A percentile compares a stretch with the other conserved stretches of the same genome.
Evolutionary conservation across 2,113 vertebrate genomes (phyloP).

Genomic region (Oncorhynchus masou): DNA sequence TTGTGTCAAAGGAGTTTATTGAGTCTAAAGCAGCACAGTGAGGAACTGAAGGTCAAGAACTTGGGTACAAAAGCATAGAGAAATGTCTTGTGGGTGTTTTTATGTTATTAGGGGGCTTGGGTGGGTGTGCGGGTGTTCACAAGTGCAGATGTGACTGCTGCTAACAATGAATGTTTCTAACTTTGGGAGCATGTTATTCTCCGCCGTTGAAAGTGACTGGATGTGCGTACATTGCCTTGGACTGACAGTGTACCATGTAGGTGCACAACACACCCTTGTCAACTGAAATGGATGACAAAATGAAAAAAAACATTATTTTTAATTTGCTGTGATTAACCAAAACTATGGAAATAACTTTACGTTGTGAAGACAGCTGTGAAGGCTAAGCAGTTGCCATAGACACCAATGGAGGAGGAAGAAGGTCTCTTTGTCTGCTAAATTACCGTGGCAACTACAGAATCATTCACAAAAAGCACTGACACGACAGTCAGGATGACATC

Average conservation of each 20-base stretch:
- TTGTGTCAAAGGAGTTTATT: too few species aligned
- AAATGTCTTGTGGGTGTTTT: too few species aligned
- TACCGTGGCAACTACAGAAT: background rate
- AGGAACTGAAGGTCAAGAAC: too few species aligned
- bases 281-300: too few species aligned
- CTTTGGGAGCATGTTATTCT: too few species aligned
- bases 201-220: too few species aligned
- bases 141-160: slow-evolving; percentile 2
- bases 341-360: background rate
- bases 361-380: background rate
- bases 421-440: slow-evolving; percentile 25
- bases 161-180: too few species aligned
- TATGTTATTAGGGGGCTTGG: slow-evolving; percentile 1
- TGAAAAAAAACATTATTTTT: too few species aligned
- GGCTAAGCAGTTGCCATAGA: slow-evolving; percentile 28
- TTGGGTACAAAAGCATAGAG: too few species aligned
- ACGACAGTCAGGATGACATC: too few species aligned
- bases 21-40: too few species aligned
- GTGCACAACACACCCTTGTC: background rate
- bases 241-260: slow-evolving; percentile 11
- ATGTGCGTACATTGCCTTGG: slow-evolving; percentile 11
- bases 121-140: background rate
- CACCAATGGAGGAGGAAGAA: slow-evolving; percentile 25
- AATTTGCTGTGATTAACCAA: background rate
- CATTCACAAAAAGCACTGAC: too few species aligned